A percentile compares a stretch with the other conserved stretches of the same genome.
Evolutionary conservation across 1,140 invertebrate species (phyloP).

Genomic region (Cyclina sinensis): DNA sequence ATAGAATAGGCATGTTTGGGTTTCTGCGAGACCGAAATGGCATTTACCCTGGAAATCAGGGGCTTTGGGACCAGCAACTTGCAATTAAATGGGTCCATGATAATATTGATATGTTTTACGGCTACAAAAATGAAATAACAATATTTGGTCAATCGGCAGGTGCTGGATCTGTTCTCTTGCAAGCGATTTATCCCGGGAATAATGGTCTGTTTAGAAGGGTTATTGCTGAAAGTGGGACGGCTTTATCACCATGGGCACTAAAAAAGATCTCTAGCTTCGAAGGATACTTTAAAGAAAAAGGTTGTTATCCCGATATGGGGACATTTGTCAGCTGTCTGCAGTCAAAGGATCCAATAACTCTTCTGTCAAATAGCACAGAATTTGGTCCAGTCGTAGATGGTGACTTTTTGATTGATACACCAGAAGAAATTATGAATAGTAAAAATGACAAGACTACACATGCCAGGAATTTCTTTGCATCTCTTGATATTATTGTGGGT

Average conservation of each 20-base stretch:
- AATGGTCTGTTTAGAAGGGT: slow-evolving; percentile 41
- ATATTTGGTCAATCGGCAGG: slow-evolving; percentile 50
- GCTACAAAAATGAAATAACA: slow-evolving; percentile 27
- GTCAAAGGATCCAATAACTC: background rate
- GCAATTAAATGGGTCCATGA: slow-evolving; percentile 61
- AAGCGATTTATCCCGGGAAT: slow-evolving; percentile 53
- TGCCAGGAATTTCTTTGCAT: slow-evolving; percentile 47
- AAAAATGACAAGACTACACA: slow-evolving; percentile 10
- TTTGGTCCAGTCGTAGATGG: slow-evolving; percentile 53
- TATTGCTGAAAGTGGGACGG: slow-evolving; percentile 33
- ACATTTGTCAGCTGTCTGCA: slow-evolving; percentile 85
- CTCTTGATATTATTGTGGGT: slow-evolving; percentile 64
- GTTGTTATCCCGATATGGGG: background rate
- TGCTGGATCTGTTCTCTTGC: slow-evolving; percentile 11
- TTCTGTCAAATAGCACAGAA: background rate
- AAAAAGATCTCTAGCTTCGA: background rate
- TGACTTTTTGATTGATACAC: slow-evolving; percentile 51
- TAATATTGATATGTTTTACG: slow-evolving; percentile 33
- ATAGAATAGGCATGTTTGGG: slow-evolving; percentile 46
- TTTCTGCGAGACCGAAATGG: slow-evolving; percentile 31
- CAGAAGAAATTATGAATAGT: slow-evolving; percentile 14
- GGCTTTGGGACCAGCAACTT: slow-evolving; percentile 56
- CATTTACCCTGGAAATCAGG: slow-evolving; percentile 9
- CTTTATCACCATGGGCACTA: slow-evolving; percentile 79
- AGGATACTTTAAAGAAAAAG: slow-evolving; percentile 12